Conservation (phyloP, 2,888 invertebrate species). For the Eupithecia insigniata region DNA sequence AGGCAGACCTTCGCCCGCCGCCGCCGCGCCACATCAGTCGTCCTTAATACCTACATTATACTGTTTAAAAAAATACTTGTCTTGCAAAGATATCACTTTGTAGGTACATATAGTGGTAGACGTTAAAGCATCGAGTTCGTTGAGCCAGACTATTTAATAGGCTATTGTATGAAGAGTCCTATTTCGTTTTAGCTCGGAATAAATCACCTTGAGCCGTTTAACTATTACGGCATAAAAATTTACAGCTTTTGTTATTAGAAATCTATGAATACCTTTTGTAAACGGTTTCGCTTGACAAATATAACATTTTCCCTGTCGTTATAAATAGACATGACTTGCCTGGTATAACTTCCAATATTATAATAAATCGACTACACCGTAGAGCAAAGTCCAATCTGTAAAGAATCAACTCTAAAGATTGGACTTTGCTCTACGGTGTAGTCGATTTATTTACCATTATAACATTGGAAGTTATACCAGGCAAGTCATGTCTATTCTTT, state of each 20-base stretch:
- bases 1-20: too few relatives aligned
- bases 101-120: background rate
- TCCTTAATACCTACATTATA: too few relatives aligned
- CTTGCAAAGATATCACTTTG: background rate
- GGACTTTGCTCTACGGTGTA: too few relatives aligned
- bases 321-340: background rate
- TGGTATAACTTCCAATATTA: background rate
- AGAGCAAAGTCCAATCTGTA: too few relatives aligned
- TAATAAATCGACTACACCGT: too few relatives aligned
- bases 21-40: too few relatives aligned
- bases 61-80: background rate
- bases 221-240: background rate
- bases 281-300: background rate
- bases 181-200: conserved; percentile 17
- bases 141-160: conserved; percentile 22
- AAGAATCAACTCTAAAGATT: too few relatives aligned
- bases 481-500: background rate
- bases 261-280: background rate
- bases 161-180: conserved; percentile 28
- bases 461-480: background rate
- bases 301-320: background rate
- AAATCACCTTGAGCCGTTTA: conserved; percentile 9
- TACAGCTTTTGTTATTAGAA: conserved; percentile 8
- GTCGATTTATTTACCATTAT: too few relatives aligned
- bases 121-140: conserved; percentile 17